Base-by-base conservation (phyloP, 2,888 invertebrate genomes). In the Drosophila limbata region DNA sequence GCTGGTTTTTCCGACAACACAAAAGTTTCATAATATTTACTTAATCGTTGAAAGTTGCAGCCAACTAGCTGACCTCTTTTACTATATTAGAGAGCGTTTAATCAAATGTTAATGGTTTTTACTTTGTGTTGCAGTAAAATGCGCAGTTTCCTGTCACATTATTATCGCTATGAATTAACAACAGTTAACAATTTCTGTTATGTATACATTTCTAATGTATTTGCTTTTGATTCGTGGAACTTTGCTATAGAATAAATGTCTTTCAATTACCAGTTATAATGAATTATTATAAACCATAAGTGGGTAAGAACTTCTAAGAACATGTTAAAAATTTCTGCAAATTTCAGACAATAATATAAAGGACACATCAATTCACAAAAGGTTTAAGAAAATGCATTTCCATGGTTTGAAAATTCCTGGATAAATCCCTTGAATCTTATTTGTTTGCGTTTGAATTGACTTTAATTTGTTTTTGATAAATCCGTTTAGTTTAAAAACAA, bases 1-100 rank as follows among this genome's bases (percentile, higher is more conserved):
- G 40, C 15, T 50, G 11, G 48, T 19, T 51, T 2, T 39, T 35
- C 2, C 35, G 28, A 55, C 28, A 50, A 45, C 42, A 45, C 33
- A 33, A 61, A 63, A 61, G 44, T 72, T 72, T 53, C 50, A 59
- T 63, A 72, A 73, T 68, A 68, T 68, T 68, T 59, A 53, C 53
- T 59, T 39, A 53, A 50, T 44, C 47, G 45, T 39, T 56, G 39
- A 19, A 56, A 47, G 25, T 62, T 62, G n/a, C n/a, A 15, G 19
- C 17, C 35, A 57, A 37, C 35, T 37, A 15, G 13, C 39, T 28
- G 17, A 44, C 44, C 3, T 3, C 17, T 52, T 39, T 28, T 39
- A 52, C 17, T 25, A 39, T 39, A 52, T 28, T 25, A 39, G 3
- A 28, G 1, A 17, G n/a, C 10, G 19, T 53, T 40, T 40, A 31